A percentile compares a stretch with the other conserved stretches of the same genome.
These are phyloP conservation scores for Meandrusa payeni DNA, from an alignment of 2,888 invertebrate species.

Conservation along the genomic window DNA sequence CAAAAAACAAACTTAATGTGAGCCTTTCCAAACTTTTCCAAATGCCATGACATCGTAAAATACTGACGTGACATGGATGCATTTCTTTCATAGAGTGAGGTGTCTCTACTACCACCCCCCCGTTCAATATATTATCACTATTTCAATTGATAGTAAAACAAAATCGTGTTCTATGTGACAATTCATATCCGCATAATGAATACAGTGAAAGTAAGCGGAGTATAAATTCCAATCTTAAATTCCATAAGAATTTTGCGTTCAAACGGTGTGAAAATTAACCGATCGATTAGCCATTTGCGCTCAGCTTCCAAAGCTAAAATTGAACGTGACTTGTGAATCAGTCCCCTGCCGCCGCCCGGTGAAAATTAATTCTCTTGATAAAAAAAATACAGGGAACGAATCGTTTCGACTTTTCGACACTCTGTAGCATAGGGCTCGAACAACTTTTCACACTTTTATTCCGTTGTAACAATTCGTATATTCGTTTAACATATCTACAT, in stretches of 20 bases:
- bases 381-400: slow-evolving; percentile 45
- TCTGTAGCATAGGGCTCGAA: slow-evolving; percentile 46
- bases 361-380: slow-evolving; percentile 64
- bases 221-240: slow-evolving; percentile 47
- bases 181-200: background rate
- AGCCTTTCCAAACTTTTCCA: too few species aligned
- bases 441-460: slow-evolving; percentile 35
- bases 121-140: too few species aligned
- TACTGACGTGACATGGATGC: too few species aligned
- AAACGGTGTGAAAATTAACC: slow-evolving; percentile 74
- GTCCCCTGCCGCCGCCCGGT: slow-evolving; percentile 52
- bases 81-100: too few species aligned
- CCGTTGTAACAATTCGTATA: slow-evolving; percentile 38
- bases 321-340: slow-evolving; percentile 65
- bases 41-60: too few species aligned
- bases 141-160: too few species aligned
- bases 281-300: slow-evolving; percentile 72
- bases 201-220: slow-evolving; percentile 22
- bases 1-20: too few species aligned
- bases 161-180: too few species aligned
- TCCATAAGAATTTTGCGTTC: slow-evolving; percentile 57
- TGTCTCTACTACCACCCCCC: too few species aligned
- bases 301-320: slow-evolving; percentile 63
- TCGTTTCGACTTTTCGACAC: slow-evolving; percentile 49
- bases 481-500: slow-evolving; percentile 30